A percentile compares a stretch with the other conserved stretches of the same genome.
phyloP scores from a whole-genome alignment of 2,888 invertebrate species.

The Sinelater perroti region DNA sequence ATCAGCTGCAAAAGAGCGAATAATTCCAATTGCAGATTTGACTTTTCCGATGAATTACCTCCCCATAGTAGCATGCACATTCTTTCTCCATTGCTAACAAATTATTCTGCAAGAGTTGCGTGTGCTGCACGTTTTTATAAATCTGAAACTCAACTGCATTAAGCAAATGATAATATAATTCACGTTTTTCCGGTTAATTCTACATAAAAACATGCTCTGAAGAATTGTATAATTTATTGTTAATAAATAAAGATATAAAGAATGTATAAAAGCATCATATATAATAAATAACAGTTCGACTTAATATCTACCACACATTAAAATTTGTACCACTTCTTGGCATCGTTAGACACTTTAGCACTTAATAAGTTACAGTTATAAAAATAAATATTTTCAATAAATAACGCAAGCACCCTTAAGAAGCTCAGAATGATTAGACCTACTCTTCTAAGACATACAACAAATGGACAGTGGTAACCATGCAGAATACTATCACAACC shows the following conservation, averaged over 20 bases:
- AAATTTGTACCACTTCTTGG: slow-evolving; percentile 5
- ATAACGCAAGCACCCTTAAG: background rate
- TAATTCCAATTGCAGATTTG: background rate
- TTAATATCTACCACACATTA: too few species aligned
- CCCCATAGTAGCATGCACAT: background rate
- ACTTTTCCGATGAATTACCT: too few species aligned
- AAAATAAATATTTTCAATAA: slow-evolving; percentile 2
- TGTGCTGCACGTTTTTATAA: background rate
- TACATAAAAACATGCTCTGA: too few species aligned
- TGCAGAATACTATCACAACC: slow-evolving; percentile 11
- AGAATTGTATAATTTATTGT: too few species aligned
- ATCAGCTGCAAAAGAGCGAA: slow-evolving; percentile 9
- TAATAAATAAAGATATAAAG: too few species aligned
- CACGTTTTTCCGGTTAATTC: too few species aligned
- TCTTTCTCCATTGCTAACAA: background rate
- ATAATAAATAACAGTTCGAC: background rate
- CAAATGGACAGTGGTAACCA: slow-evolving; percentile 10
- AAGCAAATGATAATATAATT: too few species aligned
- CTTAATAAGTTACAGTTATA: background rate
- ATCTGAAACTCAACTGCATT: slow-evolving; percentile 9
- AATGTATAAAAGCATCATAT: too few species aligned
- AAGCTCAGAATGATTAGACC: background rate
- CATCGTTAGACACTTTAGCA: background rate
- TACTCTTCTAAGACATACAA: too few species aligned
- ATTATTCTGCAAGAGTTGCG: background rate